Evolutionary conservation across 2,888 invertebrate genomes (phyloP), one percentile per base, ranked within the genome.

Genomic region (Ophion obscuratus): DNA sequence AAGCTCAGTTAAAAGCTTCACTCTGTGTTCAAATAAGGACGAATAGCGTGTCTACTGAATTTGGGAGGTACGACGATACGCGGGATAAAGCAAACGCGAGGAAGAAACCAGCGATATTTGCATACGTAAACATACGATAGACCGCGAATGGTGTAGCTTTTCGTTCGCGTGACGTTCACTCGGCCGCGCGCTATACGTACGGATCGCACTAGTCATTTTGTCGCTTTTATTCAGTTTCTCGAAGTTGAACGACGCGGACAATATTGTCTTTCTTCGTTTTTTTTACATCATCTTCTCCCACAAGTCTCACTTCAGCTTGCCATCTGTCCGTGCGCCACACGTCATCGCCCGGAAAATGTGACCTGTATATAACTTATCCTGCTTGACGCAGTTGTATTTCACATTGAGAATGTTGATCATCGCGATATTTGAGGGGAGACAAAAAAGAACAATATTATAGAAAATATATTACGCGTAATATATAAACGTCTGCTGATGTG

Each of bases 1-100:
- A 91, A 89, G 88, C 78, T 90, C 76, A 92, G 92, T 89, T 93
- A 93, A 91, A 88, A 81, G 20, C 59, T 17, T 67, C 27, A 67
- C 7, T 61, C 53, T 11, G 31, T 20, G 24, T 47, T 17, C 24
- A n/a, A 66, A 44, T 1, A 77, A 74, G 24, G 53, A 47, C 36
- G 68, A 59, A 74, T 71, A 62, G 47, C 53, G 57, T 67, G 27
- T 53, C 71, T 47, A 76, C 70, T 67, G 9, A 85, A 79, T 57
- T 47, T 59, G 44, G 47, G 31, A 78, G 64, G 9, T 14, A 31
- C 17, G 27, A 61, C 61, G 27, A 57, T 20, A 40, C n/a, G 57
- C 40, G 47, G 67, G 31, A 47, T 47, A 64, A 3, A 40, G n/a
- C 36, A 59, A 17, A 44, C 5, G 47, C 47, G 20, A 66, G 14